Evolutionary conservation across 2,888 invertebrate species (phyloP), one percentile per base, ranked within the genome.

Genomic region (Cosmia trapezina): DNA sequence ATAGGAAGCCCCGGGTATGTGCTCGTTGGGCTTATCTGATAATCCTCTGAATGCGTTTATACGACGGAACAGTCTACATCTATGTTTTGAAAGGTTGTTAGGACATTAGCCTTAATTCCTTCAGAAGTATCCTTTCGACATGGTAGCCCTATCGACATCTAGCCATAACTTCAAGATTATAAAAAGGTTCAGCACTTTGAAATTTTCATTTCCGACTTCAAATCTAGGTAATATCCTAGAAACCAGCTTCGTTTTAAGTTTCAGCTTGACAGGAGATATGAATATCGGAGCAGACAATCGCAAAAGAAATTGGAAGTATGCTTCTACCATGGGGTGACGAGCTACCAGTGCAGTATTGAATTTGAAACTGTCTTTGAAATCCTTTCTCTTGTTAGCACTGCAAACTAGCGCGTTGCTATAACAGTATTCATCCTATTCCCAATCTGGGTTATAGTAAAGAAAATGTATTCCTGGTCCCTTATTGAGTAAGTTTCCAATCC

Each of bases 1-100:
- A 80, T 78, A 57, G 66, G 80, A 80, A 80, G 83, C 73, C 80
- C 61, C 17, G 57, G 49, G 57, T 68, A 41, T 68, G 65, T 57
- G 54, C 64, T 73, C 41, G 56, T 54, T 22, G 45, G 19, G 73
- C 37, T 82, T 73, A 80, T 82, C 67, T 59, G 11, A 64, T 78
- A 80, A 80, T 80, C 83, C 61, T 12, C 41, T 67, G 33, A 78
- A 45, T 69, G 63, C 33, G 43, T 80, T 69, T 70, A 78, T 64
- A 65, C 60, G 60, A 60, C n/a, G 12, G 49, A n/a, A 51, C 60
- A 49, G 49, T 70, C 56, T 62, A 37, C 43, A 64, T 17, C 14
- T 60, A 47, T 45, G 49, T 62, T 59, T 45, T 49, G 3, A 71
- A 69, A 76, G 76, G 51, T 72, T 69, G n/a, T 45, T 45, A 5